These are phyloP conservation scores for Podarcis lilfordi DNA, from an alignment of 2,797 vertebrate species.

Conservation along the genomic window DNA sequence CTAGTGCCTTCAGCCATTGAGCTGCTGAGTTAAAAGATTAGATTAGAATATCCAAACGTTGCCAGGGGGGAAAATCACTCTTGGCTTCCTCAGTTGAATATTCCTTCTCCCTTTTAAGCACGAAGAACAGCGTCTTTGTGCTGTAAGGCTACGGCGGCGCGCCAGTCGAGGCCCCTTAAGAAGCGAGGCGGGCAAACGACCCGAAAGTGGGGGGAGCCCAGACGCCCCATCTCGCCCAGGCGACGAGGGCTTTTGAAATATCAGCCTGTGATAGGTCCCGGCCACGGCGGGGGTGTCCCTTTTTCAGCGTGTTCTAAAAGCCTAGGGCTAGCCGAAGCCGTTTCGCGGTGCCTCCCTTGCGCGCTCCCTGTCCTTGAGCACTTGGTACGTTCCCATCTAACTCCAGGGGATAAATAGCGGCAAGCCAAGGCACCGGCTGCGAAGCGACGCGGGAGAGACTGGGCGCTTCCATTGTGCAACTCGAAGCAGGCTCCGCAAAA, in stretches of 20 bases:
- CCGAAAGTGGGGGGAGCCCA: neutral
- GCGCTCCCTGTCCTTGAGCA: conserved; percentile 31
- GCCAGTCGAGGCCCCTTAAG: too few species aligned
- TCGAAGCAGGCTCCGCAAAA: too few species aligned
- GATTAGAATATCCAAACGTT: neutral
- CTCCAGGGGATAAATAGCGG: conserved; percentile 68
- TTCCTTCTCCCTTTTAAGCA: neutral
- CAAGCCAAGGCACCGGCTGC: neutral
- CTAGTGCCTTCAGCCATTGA: too few species aligned
- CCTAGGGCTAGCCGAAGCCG: neutral
- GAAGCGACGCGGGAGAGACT: too few species aligned
- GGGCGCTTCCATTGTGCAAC: too few species aligned
- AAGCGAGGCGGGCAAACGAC: neutral
- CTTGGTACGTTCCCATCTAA: conserved; percentile 73
- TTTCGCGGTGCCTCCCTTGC: conserved; percentile 9
- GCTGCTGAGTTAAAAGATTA: too few species aligned
- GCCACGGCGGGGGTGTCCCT: neutral
- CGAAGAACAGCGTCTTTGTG: too few species aligned
- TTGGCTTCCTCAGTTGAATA: neutral
- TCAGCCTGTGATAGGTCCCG: neutral
- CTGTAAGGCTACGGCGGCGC: neutral
- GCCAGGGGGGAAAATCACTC: neutral
- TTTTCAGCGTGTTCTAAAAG: neutral
- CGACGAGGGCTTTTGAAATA: neutral
- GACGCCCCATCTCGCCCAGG: neutral